Evolutionary conservation across 2,797 vertebrate genomes (phyloP), one percentile per base, ranked within the genome.

Genomic region (Siniperca obscura): DNA sequence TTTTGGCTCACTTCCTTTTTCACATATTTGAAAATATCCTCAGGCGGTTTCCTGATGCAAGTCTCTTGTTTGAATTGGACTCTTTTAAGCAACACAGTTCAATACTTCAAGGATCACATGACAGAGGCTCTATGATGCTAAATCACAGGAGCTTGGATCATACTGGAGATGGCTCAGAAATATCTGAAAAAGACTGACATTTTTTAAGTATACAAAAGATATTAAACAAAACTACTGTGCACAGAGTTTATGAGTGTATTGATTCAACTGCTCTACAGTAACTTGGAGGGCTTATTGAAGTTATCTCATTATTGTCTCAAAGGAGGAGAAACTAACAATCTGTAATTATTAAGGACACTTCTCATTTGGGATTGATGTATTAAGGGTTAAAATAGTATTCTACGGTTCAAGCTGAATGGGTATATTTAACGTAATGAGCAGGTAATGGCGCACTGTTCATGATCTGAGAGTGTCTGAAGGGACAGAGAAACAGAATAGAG

Each of bases 21-120:
- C 22, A 36, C 61, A 46, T 73, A 42, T 80, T 60, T 80, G 64
- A 83, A 88, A 86, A 83, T 74, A 86, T 83, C 85, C 66, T 57
- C n/a, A 42, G 78, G 87, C 74, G 14, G n/a, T 65, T 83, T 84
- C 61, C 67, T 7, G 3, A 48, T 62, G 59, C 59, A 36, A 66
- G 72, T 80, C 52, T 83, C n/a, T 61, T 69, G n/a, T 86, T 80
- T 83, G 48, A 82, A 80, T 82, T 68, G 6, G 56, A 3, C 36
- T 81, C 44, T 73, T 76, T 84, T 22, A 60, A 68, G 64, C 68
- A 21, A 65, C 34, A 11, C 2, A 70, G 66, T 72, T 64, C 53
- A 55, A 70, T 30, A 81, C 25, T 74, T 77, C 14, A 30, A 82
- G 27, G 40, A 62, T 80, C 25, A 75, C n/a, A 81, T 38, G 17